Evolutionary conservation across 2,113 vertebrate species (phyloP).

Genomic region (Gadus macrocephalus): DNA sequence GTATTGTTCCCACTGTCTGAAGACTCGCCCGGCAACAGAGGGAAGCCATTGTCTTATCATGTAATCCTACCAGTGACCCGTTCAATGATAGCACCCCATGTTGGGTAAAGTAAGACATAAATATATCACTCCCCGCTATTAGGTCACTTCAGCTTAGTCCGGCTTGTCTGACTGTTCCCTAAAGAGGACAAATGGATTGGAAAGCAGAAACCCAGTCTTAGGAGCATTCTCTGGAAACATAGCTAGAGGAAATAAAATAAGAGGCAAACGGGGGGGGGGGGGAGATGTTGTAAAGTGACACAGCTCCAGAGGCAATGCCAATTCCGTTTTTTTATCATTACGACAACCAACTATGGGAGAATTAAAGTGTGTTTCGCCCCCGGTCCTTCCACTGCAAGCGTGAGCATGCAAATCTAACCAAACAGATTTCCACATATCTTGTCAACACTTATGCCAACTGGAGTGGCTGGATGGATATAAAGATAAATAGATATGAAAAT

Average conservation of each 20-base stretch:
- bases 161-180: conserved; percentile 37
- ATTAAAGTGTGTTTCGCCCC: no score
- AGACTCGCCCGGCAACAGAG: conserved; percentile 55
- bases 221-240: conserved; percentile 47
- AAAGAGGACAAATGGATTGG: conserved; percentile 36
- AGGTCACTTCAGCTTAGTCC: conserved; percentile 48
- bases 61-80: conserved; percentile 68
- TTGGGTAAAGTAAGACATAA: conserved; percentile 66
- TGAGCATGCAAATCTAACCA: not conserved
- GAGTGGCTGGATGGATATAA: no score
- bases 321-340: conserved; percentile 8
- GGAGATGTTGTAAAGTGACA: conserved; percentile 24
- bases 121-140: conserved; percentile 57
- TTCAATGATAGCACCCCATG: conserved; percentile 59
- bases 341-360: no score
- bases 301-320: conserved; percentile 35
- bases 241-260: conserved; percentile 26
- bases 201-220: conserved; percentile 56
- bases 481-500: not conserved
- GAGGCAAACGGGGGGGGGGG: conserved; percentile 7
- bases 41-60: conserved; percentile 70
- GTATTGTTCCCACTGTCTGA: conserved; percentile 60
- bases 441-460: no score
- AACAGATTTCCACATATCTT: no score
- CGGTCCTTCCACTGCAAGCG: not conserved